Base-by-base conservation (phyloP, 1,140 invertebrate species). In the Scaptomyza montana region DNA sequence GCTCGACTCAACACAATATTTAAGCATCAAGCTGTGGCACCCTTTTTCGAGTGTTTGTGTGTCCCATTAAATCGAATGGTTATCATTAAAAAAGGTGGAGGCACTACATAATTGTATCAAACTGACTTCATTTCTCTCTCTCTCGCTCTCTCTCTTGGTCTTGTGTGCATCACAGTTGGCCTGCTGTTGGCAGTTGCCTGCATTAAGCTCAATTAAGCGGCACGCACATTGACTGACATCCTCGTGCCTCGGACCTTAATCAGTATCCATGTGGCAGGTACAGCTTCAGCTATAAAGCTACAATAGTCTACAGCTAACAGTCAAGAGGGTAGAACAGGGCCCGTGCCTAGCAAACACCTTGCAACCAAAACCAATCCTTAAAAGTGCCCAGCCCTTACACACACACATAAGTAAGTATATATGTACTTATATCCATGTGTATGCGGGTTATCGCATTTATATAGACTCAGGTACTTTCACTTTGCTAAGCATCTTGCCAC, bases 261-360 rank as follows among this genome's bases (percentile, higher is more conserved):
- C 66, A 55, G 59, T 53, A 69, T n/a, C 45, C 49, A 13, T 33
- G 53, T 50, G 50, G 39, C 41, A 33, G 63, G 57, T 60, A 46
- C 53, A 57, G 30, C 33, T 41, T 41, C 60, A 51, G 19, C 12
- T 25, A 3, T 2, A 39, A 9, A 10, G 28, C 25, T 39, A n/a
- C 45, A 47, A 39, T 25, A 25, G 21, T 25, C 21, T 25, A 25
- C 21, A 25, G 21, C 21, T 25, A 1, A 25, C 21, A 25, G 21
- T 2, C 62, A 10, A 51, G 47, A 62, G 46, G 57, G 33, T 49
- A 25, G 13, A 39, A 19, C 21, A 25, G 49, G 60, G 45, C 63
- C 60, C 69, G 70, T 74, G 76, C 64, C 77, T 78, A 79, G 77
- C 65, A 33, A 76, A 80, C 78, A 79, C 78, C 77, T 80, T 80